phyloP scores from a whole-genome alignment of 2,797 vertebrate species.

The Emys orbicularis region DNA sequence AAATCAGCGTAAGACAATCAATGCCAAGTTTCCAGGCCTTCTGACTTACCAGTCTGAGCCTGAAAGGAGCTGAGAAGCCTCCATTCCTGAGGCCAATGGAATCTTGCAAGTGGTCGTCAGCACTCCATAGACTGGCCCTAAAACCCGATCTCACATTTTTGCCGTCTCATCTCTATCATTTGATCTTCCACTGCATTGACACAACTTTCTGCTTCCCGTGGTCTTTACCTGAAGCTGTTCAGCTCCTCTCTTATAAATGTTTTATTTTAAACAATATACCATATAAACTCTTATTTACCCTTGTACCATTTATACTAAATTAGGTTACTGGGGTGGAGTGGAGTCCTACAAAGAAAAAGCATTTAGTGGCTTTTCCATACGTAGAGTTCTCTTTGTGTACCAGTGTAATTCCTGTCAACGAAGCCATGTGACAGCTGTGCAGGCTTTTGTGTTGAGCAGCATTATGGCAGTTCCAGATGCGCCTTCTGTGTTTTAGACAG shows the following conservation, averaged over 20 bases:
- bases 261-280: neutral
- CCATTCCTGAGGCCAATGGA: neutral
- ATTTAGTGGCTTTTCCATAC: neutral
- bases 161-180: neutral
- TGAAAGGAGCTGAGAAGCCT: conserved; percentile 21
- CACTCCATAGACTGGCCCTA: conserved; percentile 35
- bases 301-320: neutral
- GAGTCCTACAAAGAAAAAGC: neutral
- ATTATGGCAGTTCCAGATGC: neutral
- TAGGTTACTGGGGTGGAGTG: neutral
- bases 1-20: neutral
- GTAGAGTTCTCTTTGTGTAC: neutral
- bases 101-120: conserved; percentile 57
- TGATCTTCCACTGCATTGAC: neutral
- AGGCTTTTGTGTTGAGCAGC: neutral
- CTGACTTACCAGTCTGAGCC: neutral
- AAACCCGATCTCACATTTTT: neutral
- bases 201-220: neutral
- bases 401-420: neutral
- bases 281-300: neutral
- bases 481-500: neutral
- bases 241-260: neutral
- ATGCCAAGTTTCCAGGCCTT: neutral
- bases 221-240: neutral
- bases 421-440: neutral